A percentile compares a stretch with the other conserved stretches of the same genome.
Conservation (phyloP, 1,140 invertebrate genomes). For the Drosophila tristis region DNA sequence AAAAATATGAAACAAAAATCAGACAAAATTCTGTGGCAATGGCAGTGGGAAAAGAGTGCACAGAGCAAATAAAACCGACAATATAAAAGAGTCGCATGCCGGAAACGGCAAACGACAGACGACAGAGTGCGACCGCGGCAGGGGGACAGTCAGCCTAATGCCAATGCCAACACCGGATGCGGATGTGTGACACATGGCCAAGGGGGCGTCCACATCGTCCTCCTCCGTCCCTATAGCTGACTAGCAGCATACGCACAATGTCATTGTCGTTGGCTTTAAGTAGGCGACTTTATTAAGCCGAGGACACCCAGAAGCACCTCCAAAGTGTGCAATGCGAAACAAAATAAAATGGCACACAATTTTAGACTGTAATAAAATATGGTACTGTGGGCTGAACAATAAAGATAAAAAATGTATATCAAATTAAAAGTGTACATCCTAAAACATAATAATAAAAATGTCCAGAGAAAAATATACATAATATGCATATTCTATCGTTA, state of each 20-base stretch:
- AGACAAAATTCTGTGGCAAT: slow-evolving; percentile 14
- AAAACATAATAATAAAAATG: no score
- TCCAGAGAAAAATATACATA: no score
- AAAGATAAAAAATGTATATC: background rate
- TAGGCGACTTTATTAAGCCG: slow-evolving; percentile 80
- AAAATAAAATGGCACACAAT: slow-evolving; percentile 48
- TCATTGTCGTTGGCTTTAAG: slow-evolving; percentile 76
- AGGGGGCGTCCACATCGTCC: slow-evolving; percentile 14
- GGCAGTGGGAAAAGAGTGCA: slow-evolving; percentile 22
- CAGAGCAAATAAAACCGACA: slow-evolving; percentile 43
- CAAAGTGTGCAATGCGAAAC: slow-evolving; percentile 33
- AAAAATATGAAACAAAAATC: slow-evolving; percentile 61
- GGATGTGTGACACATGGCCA: slow-evolving; percentile 76
- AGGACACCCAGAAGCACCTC: slow-evolving; percentile 51
- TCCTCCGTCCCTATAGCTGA: background rate
- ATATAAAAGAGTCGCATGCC: slow-evolving; percentile 67
- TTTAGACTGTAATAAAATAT: slow-evolving; percentile 27
- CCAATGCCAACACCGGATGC: slow-evolving; percentile 77
- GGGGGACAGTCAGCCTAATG: slow-evolving; percentile 47
- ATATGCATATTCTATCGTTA: no score
- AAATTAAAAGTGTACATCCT: background rate
- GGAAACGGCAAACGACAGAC: slow-evolving; percentile 64
- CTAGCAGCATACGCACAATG: slow-evolving; percentile 53
- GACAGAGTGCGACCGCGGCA: background rate
- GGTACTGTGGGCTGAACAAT: background rate